Conservation (phyloP, 30 jellyfish, hydroid and myxozoan genomes). For the Mastigias papua region DNA sequence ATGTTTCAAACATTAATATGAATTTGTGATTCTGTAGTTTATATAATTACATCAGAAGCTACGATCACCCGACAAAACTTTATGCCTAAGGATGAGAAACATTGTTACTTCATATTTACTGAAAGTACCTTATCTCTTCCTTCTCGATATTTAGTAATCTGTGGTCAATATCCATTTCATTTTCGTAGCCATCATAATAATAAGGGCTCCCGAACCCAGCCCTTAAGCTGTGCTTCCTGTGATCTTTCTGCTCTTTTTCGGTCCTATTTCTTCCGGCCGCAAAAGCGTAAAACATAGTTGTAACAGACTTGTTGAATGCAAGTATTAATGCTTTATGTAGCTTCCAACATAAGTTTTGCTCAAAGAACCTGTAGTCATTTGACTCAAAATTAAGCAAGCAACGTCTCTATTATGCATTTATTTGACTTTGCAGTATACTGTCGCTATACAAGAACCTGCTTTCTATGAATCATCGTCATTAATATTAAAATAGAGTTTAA, state of each 20-base stretch:
- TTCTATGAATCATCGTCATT: neutral
- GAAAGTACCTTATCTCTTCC: neutral
- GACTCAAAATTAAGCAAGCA: neutral
- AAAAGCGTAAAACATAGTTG: slow-evolving; percentile 40
- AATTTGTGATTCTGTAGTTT: too few species aligned
- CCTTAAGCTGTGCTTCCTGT: neutral
- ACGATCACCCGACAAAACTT: too few species aligned
- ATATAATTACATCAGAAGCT: too few species aligned
- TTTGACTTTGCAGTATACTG: neutral
- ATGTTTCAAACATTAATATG: too few species aligned
- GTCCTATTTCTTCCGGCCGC: slow-evolving; percentile 2
- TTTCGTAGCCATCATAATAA: neutral
- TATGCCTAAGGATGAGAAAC: too few species aligned
- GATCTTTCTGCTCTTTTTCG: neutral
- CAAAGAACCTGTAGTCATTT: neutral
- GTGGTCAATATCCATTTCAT: neutral
- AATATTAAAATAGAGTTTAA: too few species aligned
- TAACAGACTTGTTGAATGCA: neutral
- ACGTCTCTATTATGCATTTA: neutral
- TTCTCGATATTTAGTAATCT: neutral
- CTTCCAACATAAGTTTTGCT: neutral
- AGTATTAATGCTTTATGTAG: neutral
- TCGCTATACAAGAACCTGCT: slow-evolving; percentile 1
- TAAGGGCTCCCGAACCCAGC: neutral
- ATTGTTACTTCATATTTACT: neutral